Conservation (phyloP, 2,888 invertebrate species). For the Drosophila phalerata region DNA sequence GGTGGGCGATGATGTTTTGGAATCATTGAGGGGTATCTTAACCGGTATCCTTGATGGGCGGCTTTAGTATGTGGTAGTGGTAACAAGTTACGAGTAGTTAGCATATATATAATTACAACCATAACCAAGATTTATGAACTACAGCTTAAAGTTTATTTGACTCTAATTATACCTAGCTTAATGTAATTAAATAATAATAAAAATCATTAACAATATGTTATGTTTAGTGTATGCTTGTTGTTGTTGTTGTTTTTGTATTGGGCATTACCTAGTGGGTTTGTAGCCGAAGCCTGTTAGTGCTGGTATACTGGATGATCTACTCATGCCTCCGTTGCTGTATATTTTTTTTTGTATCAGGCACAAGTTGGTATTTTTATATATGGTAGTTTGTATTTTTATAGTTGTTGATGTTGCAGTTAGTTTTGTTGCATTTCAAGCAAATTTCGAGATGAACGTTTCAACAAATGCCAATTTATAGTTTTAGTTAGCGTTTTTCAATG, state of each 20-base stretch:
- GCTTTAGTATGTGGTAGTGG: slow-evolving; percentile 62
- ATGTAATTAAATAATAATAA: slow-evolving; percentile 20
- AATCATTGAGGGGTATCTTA: slow-evolving; percentile 84
- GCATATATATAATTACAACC: slow-evolving; percentile 46
- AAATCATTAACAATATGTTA: slow-evolving; percentile 39
- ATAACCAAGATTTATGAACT: slow-evolving; percentile 31
- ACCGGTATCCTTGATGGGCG: slow-evolving; percentile 85
- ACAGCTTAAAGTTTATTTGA: slow-evolving; percentile 19
- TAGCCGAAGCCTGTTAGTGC: slow-evolving; percentile 88
- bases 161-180: slow-evolving; percentile 28
- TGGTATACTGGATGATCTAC: slow-evolving; percentile 96
- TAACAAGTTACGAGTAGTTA: slow-evolving; percentile 41
- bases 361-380: slow-evolving; percentile 35
- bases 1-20: slow-evolving; percentile 84
- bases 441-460: slow-evolving; percentile 55
- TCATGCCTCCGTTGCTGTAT: slow-evolving; percentile 90
- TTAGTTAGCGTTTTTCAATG: slow-evolving; percentile 59
- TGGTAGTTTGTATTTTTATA: slow-evolving; percentile 33
- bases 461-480: slow-evolving; percentile 65
- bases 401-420: slow-evolving; percentile 63
- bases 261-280: slow-evolving; percentile 85
- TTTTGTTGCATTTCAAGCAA: slow-evolving; percentile 63
- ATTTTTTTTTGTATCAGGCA: slow-evolving; percentile 60
- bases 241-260: slow-evolving; percentile 27
- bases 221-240: slow-evolving; percentile 61